These are phyloP conservation scores for Brachynemurus nebulosus DNA, from an alignment of 2,888 invertebrate species.

Conservation along the genomic window DNA sequence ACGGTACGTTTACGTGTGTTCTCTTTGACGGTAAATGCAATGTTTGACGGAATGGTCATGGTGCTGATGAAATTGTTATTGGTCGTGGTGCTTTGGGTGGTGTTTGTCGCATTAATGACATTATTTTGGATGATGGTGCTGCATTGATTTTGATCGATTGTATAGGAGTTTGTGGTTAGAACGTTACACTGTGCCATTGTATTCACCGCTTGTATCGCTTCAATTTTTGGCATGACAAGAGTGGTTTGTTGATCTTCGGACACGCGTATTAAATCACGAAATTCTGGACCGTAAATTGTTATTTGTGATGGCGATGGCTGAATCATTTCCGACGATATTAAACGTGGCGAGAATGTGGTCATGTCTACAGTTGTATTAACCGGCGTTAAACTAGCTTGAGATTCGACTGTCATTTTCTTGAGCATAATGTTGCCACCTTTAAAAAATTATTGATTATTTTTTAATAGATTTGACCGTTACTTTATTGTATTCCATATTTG, in stretches of 20 bases:
- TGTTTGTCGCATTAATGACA: slow-evolving; percentile 1
- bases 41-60: slow-evolving; percentile 5
- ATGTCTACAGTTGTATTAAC: slow-evolving; percentile 6
- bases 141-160: slow-evolving; percentile 4
- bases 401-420: slow-evolving; percentile 5
- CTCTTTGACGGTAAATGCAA: slow-evolving; percentile 6
- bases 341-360: slow-evolving; percentile 8
- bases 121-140: slow-evolving; percentile 8
- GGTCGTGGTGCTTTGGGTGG: neutral
- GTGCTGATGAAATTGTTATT: slow-evolving; percentile 9
- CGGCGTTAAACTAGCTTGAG: neutral
- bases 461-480: too few species aligned
- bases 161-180: slow-evolving; percentile 8
- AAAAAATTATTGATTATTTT: neutral
- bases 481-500: too few species aligned
- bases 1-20: slow-evolving; percentile 3
- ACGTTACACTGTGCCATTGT: slow-evolving; percentile 10
- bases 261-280: slow-evolving; percentile 7
- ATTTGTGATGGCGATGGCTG: slow-evolving; percentile 8
- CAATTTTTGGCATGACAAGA: slow-evolving; percentile 7
- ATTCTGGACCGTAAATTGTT: slow-evolving; percentile 10
- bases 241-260: slow-evolving; percentile 7
- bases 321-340: slow-evolving; percentile 8
- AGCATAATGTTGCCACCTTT: slow-evolving; percentile 7
- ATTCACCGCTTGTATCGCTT: slow-evolving; percentile 5